Evolutionary conservation across 2,113 vertebrate genomes (phyloP).

Genomic region (Myrmecophaga tridactyla): DNA sequence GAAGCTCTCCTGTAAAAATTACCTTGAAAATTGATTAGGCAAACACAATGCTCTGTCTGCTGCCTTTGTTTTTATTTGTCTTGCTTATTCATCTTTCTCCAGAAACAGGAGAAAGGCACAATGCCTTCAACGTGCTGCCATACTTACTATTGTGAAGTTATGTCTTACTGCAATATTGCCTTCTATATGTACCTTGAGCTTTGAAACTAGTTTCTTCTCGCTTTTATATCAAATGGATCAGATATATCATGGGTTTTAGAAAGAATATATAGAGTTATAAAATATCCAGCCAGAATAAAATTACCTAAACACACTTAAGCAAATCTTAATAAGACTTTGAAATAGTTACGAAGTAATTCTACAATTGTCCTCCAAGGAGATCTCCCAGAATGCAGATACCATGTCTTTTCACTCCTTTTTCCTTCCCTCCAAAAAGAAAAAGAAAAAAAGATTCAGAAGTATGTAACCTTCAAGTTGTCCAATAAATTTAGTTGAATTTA

Average conservation of each 20-base stretch:
- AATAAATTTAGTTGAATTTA: background rate
- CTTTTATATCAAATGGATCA: conserved; percentile 11
- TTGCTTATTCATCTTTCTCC: background rate
- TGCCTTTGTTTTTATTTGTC: background rate
- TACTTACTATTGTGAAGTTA: background rate
- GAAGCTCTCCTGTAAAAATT: background rate
- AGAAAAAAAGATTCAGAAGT: background rate
- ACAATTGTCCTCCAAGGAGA: background rate
- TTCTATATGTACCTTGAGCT: background rate
- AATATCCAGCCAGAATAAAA: conserved; percentile 36
- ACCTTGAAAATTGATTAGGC: background rate
- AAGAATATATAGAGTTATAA: conserved; percentile 1
- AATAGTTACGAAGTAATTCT: background rate
- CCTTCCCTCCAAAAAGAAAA: background rate
- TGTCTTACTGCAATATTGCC: background rate
- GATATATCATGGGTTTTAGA: background rate
- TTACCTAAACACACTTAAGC: conserved; percentile 28
- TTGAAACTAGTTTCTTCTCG: conserved; percentile 2
- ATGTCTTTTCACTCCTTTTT: background rate
- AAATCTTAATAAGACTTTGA: conserved; percentile 21
- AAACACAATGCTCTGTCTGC: background rate
- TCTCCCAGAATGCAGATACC: background rate
- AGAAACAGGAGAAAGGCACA: background rate
- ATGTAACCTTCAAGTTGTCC: background rate
- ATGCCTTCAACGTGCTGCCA: background rate